Evolutionary conservation across 2,888 invertebrate species (phyloP), one percentile per base, ranked within the genome.

Genomic region (Nebria salina): DNA sequence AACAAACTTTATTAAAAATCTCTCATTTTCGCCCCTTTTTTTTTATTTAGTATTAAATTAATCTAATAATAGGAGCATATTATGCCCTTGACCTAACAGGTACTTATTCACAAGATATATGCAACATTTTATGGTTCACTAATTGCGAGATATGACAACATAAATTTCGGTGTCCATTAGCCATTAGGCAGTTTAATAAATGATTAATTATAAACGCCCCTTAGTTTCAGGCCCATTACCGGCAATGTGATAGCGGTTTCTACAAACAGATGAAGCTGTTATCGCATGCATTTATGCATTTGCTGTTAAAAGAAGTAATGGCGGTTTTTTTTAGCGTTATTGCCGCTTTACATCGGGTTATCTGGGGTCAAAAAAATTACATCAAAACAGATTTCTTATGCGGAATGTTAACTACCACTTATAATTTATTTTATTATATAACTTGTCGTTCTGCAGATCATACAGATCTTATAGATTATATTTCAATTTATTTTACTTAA

Each of bases 81-180:
- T 34, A 34, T 34, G 34, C 5, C 34, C 34, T 34, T 34, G 34
- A 34, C 34, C 34, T 34, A 54, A 41, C 13, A 74, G 42, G 64
- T 43, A 74, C 43, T 20, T n/a, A 74, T n/a, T 64, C n/a, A 26
- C 26, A 70, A 70, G 25, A 70, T 70, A 26, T 34, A 70, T 70
- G 15, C 11, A 15, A 26, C 34, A 76, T 68, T 72, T 77, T 43
- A 77, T 77, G 72, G 77, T 34, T 26, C 25, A 26, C 78, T 78
- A 78, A 78, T 78, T 72, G 72, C 78, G 73, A 73, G 73, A 43
- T 78, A 78, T 78, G 78, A 68, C 65, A 72, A 78, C 72, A 78
- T 78, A 64, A 78, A 78, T 78, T 78, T 54, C 34, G 73, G 73
- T 78, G 65, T 78, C 78, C 78, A 78, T 78, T 78, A 78, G 78